phyloP scores from a whole-genome alignment of 1,140 invertebrate species.

The Semibalanus balanoides region DNA sequence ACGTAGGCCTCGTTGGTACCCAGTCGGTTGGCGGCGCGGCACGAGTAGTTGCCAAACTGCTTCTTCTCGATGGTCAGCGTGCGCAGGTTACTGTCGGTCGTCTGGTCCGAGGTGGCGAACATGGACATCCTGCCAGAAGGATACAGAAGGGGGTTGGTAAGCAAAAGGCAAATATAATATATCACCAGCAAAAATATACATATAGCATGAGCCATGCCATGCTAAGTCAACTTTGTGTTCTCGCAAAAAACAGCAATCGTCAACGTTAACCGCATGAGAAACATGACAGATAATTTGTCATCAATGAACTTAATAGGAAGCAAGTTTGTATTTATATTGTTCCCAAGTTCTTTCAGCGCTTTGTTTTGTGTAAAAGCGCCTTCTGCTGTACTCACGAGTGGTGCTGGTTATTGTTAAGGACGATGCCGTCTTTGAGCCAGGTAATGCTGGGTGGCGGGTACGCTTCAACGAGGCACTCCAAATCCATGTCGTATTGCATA shows the following conservation, averaged over 20 bases:
- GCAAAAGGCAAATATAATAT: no score
- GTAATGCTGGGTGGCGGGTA: conserved; percentile 75
- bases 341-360: no score
- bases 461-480: conserved; percentile 81
- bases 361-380: no score
- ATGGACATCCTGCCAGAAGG: conserved; percentile 76
- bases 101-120: conserved; percentile 76
- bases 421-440: conserved; percentile 43
- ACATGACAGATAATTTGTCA: no score
- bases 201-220: no score
- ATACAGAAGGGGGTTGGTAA: no score
- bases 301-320: no score
- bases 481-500: conserved; percentile 78
- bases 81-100: conserved; percentile 71
- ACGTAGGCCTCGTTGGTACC: conserved; percentile 60
- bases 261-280: no score
- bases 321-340: no score
- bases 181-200: no score
- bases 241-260: no score
- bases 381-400: not conserved
- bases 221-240: no score
- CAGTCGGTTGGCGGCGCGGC: conserved; percentile 72
- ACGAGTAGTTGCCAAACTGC: conserved; percentile 72
- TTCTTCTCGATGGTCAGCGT: conserved; percentile 80
- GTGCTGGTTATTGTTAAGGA: not conserved